These are phyloP conservation scores for Nomada hirtipes DNA, from an alignment of 2,888 invertebrate species.

Conservation along the genomic window DNA sequence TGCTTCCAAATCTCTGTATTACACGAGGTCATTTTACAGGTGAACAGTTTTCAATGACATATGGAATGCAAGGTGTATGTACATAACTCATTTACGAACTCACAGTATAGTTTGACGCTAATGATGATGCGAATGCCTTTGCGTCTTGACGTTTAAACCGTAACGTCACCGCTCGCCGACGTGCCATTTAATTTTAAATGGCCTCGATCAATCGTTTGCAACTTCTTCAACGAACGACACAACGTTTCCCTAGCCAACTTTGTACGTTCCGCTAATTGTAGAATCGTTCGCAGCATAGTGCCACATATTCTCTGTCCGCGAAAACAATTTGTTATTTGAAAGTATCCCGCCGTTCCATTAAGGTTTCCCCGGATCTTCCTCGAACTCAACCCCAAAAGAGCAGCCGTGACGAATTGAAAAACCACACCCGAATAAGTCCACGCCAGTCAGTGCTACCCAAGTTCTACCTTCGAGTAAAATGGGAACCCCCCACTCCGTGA, in stretches of 20 bases:
- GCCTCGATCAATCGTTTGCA: conserved; percentile 40
- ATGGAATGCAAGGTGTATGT: not conserved
- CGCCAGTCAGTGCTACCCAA: not conserved
- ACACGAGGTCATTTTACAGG: not conserved
- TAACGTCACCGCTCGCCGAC: conserved; percentile 69
- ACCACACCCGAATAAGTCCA: conserved; percentile 77
- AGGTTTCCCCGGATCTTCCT: not conserved
- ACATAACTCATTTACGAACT: conserved; percentile 48
- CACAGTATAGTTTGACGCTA: conserved; percentile 51
- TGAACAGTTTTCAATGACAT: not conserved
- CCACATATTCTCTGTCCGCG: conserved; percentile 19
- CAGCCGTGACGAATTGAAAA: conserved; percentile 60
- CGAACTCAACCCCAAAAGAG: not conserved
- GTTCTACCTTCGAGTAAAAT: too few species aligned
- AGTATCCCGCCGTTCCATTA: conserved; percentile 18
- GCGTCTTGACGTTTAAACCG: conserved; percentile 63
- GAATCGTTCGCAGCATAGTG: conserved; percentile 27
- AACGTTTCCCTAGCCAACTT: conserved; percentile 22
- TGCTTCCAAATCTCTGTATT: conserved; percentile 1
- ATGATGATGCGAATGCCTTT: conserved; percentile 50
- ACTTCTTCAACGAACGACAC: conserved; percentile 20
- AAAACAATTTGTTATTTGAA: conserved; percentile 8
- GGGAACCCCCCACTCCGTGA: too few species aligned
- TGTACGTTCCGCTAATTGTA: conserved; percentile 7
- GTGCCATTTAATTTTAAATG: conserved; percentile 71